These are phyloP conservation scores for Donacobius atricapilla DNA, from an alignment of 2,113 vertebrate species.

Conservation along the genomic window DNA sequence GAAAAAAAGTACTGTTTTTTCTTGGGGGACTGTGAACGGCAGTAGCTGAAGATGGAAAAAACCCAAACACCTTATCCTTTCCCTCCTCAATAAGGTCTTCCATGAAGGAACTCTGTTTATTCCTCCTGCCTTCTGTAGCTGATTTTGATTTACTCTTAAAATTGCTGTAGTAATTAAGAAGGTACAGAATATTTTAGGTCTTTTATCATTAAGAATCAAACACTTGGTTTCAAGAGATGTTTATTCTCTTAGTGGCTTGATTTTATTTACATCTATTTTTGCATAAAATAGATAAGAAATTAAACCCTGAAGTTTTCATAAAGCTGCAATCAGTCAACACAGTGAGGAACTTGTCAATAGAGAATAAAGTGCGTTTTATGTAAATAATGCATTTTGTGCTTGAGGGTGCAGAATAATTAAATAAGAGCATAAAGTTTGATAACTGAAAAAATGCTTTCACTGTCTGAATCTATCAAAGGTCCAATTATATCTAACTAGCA, in stretches of 20 bases:
- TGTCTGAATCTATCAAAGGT: neutral
- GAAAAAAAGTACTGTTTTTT: neutral
- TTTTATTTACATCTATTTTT: neutral
- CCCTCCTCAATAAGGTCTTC: neutral
- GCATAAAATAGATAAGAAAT: neutral
- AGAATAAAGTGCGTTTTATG: neutral
- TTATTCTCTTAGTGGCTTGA: neutral
- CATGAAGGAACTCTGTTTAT: neutral
- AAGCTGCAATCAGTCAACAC: neutral
- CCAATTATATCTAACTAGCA: neutral
- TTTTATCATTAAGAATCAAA: neutral
- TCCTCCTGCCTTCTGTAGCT: neutral
- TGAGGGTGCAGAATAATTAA: slow-evolving; percentile 23
- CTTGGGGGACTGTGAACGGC: neutral
- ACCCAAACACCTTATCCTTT: neutral
- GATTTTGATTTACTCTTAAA: neutral
- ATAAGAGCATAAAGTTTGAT: neutral
- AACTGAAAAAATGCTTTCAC: neutral
- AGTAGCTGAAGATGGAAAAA: neutral
- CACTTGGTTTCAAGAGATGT: neutral
- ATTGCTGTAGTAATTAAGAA: neutral
- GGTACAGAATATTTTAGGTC: neutral
- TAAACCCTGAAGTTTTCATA: neutral
- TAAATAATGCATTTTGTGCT: slow-evolving; percentile 39
- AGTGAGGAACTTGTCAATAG: neutral